Evolutionary conservation across 2,888 invertebrate species (phyloP), one percentile per base, ranked within the genome.

Genomic region (Patella caerulea): DNA sequence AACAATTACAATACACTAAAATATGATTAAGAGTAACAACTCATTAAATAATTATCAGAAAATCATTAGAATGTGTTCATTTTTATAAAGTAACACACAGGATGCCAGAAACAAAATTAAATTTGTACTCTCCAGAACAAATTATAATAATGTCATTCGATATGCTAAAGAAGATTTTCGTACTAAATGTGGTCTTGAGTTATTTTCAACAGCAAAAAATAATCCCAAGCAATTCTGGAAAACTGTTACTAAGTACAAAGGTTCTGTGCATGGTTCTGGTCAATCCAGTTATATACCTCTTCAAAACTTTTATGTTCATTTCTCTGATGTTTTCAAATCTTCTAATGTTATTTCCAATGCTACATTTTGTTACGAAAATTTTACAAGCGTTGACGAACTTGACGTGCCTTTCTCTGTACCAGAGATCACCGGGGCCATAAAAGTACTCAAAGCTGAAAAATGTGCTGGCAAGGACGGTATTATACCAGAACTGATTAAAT

Each of bases 371-470:
- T 9, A 24, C 11, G 11, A 24, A 17, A 65, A 65, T 65, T n/a
- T 9, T 24, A 65, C n/a, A 19, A 24, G 11, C 24, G 65, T 65
- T 65, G 65, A 65, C 19, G n/a, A 65, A 19, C 24, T 65, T n/a
- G 65, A 65, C 65, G n/a, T 17, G 24, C 65, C 65, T 19, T 65
- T 65, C n/a, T n/a, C n/a, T n/a, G n/a, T n/a, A n/a, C n/a, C n/a
- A n/a, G n/a, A n/a, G n/a, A n/a, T n/a, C n/a, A n/a, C 0, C n/a
- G 19, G 65, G 11, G 65, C 17, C 7, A 65, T 11, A n/a, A 7
- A 9, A 15, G 24, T 19, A 65, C 65, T 65, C 14, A 65, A n/a
- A n/a, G n/a, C n/a, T n/a, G n/a, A n/a, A n/a, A n/a, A n/a, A n/a
- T n/a, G n/a, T n/a, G n/a, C n/a, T n/a, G n/a, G n/a, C n/a, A n/a